Conservation (phyloP, 2,113 vertebrate genomes). For the Pycnonotus jocosus region DNA sequence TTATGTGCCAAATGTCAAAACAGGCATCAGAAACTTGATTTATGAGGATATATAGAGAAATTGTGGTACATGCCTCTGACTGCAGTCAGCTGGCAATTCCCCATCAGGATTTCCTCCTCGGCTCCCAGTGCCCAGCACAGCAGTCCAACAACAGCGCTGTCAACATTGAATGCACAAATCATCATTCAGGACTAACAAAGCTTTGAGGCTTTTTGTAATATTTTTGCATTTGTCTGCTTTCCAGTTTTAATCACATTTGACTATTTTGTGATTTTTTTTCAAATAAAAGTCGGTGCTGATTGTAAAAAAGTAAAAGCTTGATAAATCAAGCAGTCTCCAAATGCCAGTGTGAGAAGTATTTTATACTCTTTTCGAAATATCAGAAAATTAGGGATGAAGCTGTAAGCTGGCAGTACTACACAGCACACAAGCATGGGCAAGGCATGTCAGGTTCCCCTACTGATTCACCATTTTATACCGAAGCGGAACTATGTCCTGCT, state of each 20-base stretch:
- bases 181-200: neutral
- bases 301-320: neutral
- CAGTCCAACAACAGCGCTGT: neutral
- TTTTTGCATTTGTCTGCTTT: neutral
- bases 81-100: neutral
- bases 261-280: too few species aligned
- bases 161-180: neutral
- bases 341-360: neutral
- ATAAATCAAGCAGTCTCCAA: neutral
- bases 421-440: fast-evolving
- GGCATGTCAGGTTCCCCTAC: neutral
- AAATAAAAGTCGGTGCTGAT: neutral
- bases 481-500: neutral
- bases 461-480: neutral
- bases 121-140: neutral
- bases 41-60: conserved; percentile 15
- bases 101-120: neutral
- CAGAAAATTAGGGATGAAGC: neutral
- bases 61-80: neutral
- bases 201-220: neutral
- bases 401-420: fast-evolving
- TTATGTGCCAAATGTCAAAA: neutral
- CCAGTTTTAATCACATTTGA: neutral
- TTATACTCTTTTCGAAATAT: neutral
- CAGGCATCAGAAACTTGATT: conserved; percentile 6